Percentiles rank a stretch among this genome's conserved stretches.
Evolutionary conservation across 2,797 vertebrate species (phyloP).

Genomic region (Lithobates pipiens): DNA sequence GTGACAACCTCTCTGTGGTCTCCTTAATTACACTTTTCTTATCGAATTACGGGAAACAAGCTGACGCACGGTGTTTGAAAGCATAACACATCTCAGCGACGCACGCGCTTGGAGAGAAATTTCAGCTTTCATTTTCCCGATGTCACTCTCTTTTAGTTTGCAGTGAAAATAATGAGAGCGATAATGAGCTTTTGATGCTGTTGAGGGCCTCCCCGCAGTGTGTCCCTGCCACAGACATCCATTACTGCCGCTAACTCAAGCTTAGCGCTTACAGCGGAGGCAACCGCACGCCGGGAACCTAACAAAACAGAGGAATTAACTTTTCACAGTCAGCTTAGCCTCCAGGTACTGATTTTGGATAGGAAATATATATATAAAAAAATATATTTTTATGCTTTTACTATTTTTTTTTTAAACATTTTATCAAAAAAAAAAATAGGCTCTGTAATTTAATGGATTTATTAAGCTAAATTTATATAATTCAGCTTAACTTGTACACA

Average conservation of each 20-base stretch:
- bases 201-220: slow-evolving; percentile 47
- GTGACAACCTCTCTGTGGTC: slow-evolving; percentile 3
- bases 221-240: slow-evolving; percentile 52
- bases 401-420: not conserved
- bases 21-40: slow-evolving; percentile 45
- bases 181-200: slow-evolving; percentile 61
- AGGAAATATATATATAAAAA: slow-evolving; percentile 31
- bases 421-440: not conserved
- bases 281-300: not conserved
- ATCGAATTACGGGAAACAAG: slow-evolving; percentile 29
- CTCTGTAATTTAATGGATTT: not conserved
- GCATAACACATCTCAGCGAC: slow-evolving; percentile 24
- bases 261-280: slow-evolving; percentile 16
- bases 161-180: slow-evolving; percentile 54
- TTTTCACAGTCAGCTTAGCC: slow-evolving; percentile 21
- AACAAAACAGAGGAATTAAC: slow-evolving; percentile 45
- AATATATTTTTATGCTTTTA: not conserved
- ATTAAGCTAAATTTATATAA: too few relatives aligned
- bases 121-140: slow-evolving; percentile 43
- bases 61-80: slow-evolving; percentile 11
- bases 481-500: too few relatives aligned
- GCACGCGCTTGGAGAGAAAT: slow-evolving; percentile 17
- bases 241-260: slow-evolving; percentile 50
- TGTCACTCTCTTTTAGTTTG: slow-evolving; percentile 52
- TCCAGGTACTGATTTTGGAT: slow-evolving; percentile 20